phyloP scores from a whole-genome alignment of 2,113 vertebrate species.

The Tympanuchus pallidicinctus region DNA sequence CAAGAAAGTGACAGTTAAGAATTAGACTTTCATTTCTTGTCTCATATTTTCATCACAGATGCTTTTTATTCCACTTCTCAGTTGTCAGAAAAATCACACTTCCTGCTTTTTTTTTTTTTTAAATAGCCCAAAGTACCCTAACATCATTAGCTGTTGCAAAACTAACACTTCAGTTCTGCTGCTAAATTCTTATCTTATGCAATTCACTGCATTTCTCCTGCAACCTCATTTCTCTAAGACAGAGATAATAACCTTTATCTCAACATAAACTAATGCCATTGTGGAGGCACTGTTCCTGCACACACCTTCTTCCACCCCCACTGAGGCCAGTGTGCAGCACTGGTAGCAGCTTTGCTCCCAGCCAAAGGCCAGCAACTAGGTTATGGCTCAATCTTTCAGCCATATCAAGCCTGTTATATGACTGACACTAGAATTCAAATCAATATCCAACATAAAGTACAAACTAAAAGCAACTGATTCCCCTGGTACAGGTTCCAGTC shows the following conservation, averaged over 20 bases:
- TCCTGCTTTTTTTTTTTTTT: background rate
- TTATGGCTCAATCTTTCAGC: background rate
- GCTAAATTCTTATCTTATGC: background rate
- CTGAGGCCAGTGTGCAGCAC: background rate
- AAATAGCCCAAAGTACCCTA: background rate
- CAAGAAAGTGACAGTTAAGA: constrained; percentile 43
- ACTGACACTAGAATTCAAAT: background rate
- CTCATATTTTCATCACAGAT: background rate
- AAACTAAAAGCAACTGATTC: background rate
- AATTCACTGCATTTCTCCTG: background rate
- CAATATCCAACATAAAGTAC: background rate
- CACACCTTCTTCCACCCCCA: background rate
- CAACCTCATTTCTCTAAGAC: background rate
- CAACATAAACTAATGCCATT: background rate
- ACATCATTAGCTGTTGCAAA: background rate
- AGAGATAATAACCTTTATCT: background rate
- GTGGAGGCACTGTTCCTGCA: background rate
- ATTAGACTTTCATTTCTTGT: constrained; percentile 41
- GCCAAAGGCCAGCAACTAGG: background rate
- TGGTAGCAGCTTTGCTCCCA: background rate
- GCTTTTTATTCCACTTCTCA: background rate
- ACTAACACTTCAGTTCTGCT: background rate
- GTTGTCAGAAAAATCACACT: background rate
- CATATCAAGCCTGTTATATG: background rate
- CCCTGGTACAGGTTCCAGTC: fast-evolving